Base-by-base conservation (phyloP, 2,888 invertebrate genomes). In the Hylaea fasciaria region DNA sequence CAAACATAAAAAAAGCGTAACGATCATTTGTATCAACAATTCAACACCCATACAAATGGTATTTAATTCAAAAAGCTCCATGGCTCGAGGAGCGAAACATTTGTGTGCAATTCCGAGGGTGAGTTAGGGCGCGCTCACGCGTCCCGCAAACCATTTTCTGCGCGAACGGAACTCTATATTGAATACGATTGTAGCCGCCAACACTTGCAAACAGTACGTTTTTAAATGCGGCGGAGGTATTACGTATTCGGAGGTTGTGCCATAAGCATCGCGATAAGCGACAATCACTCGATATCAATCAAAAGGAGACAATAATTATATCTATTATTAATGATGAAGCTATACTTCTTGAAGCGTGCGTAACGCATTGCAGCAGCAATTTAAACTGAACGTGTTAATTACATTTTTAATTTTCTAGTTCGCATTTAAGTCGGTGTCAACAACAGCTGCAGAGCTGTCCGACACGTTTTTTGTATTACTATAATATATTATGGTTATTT, bases 151-250 rank as follows among this genome's bases (percentile, higher is more conserved):
- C 81, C 80, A 88, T 89, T 89, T 89, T 89, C 88, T 87, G 89
- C 87, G 81, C 86, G 82, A 89, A 77, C 80, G 85, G 70, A 87
- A 79, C 83, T 78, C 81, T 80, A 81, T 86, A 87, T 88, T 88
- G 89, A 83, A 88, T 83, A 80, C 85, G 80, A 82, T 82, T 83
- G 79, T 84, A 86, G 82, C 80, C 79, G 79, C 81, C 80, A 80
- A 81, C 74, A 66, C 69, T 68, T 61, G 48, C 61, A 49, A 57
- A 53, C 51, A 50, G 60, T 55, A 47, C 51, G 55, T 41, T 61
- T 61, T 61, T 51, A 61, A 60, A 56, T 14, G 52, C 17, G 50
- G 32, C 13, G 35, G 1, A 43, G 10, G 17, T 43, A 11, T 52
- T 32, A 13, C 17, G 44, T 29, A 13, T 40, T 28, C 29, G 28